Base-by-base conservation (phyloP, 2,797 vertebrate species). In the Rhinatrema bivittatum region DNA sequence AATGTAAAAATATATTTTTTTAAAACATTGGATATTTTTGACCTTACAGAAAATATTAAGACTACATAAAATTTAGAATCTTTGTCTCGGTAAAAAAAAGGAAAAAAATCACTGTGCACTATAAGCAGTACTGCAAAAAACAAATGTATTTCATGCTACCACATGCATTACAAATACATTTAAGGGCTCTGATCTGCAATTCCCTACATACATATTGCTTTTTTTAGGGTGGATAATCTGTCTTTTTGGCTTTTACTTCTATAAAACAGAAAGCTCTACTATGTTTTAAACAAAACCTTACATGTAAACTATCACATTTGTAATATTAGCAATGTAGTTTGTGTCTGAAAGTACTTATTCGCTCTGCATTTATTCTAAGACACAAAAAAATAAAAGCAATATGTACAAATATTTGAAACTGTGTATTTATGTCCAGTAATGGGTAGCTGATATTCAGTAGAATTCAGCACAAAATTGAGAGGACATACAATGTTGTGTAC, bases 341-440 rank as follows among this genome's bases (percentile, higher is more conserved):
- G n/a, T n/a, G 27, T 27, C 27, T 47, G 16, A 52, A 46, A 36
- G 36, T 48, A 38, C 1, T 4, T 27, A 54, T 39, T 46, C 61
- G 37, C 40, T 55, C 45, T 58, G 36, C 18, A 33, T 50, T 37
- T 32, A 41, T 33, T 52, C 36, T 38, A 55, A 56, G 25, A 39
- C 36, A 53, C 23, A 29, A 58, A 65, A 71, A 65, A 61, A 60
- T 20, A 13, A 42, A 53, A 29, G 15, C 60, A 56, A 70, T 62
- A 29, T 15, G 20, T 13, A 19, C n/a, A n/a, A n/a, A n/a, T 34
- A 26, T 49, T 28, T 42, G 14, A 32, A 38, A 12, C 10, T 32
- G 24, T 20, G 18, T 32, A 36, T 12, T 21, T 13, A 32, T 7
- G n/a, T n/a, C n/a, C n/a, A n/a, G n/a, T n/a, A n/a, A n/a, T n/a